Conservation (phyloP, 2,797 vertebrate species). For the Bothrops alternatus region DNA sequence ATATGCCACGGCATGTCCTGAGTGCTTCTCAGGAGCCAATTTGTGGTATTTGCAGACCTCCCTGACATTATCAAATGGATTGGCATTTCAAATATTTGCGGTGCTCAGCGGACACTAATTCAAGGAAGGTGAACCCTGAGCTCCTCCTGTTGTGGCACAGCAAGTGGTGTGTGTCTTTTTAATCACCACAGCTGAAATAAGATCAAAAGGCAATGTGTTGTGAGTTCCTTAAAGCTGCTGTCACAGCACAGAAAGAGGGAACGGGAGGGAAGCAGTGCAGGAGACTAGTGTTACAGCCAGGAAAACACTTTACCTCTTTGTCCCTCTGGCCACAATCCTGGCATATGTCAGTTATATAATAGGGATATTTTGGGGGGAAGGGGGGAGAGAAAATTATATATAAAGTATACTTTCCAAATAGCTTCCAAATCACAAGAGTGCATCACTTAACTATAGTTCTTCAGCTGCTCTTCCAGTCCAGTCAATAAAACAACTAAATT, state of each 20-base stretch:
- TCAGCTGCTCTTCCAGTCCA: not conserved
- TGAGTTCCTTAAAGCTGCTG: slow-evolving; percentile 73
- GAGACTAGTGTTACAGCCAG: slow-evolving; percentile 24
- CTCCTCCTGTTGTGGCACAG: slow-evolving; percentile 68
- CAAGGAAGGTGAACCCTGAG: slow-evolving; percentile 77
- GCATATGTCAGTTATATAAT: not conserved
- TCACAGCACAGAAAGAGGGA: slow-evolving; percentile 57
- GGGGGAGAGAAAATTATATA: not conserved
- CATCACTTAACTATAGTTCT: not conserved
- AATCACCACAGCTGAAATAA: slow-evolving; percentile 78
- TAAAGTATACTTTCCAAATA: not conserved
- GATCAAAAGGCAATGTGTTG: slow-evolving; percentile 76
- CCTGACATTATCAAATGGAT: slow-evolving; percentile 89
- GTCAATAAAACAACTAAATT: not conserved
- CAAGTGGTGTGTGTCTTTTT: slow-evolving; percentile 83
- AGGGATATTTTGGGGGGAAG: rapidly evolving
- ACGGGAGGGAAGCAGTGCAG: slow-evolving; percentile 47
- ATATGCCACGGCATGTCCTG: slow-evolving; percentile 64
- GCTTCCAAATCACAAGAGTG: not conserved
- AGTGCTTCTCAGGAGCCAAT: slow-evolving; percentile 73
- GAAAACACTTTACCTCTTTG: slow-evolving; percentile 7
- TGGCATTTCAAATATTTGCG: slow-evolving; percentile 94
- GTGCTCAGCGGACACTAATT: slow-evolving; percentile 83
- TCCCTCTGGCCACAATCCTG: rapidly evolving
- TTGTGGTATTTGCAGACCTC: slow-evolving; percentile 78